A percentile compares a stretch with the other conserved stretches of the same genome.
phyloP scores from a whole-genome alignment of 1,140 invertebrate genomes.

The Neodiprion lecontei region DNA sequence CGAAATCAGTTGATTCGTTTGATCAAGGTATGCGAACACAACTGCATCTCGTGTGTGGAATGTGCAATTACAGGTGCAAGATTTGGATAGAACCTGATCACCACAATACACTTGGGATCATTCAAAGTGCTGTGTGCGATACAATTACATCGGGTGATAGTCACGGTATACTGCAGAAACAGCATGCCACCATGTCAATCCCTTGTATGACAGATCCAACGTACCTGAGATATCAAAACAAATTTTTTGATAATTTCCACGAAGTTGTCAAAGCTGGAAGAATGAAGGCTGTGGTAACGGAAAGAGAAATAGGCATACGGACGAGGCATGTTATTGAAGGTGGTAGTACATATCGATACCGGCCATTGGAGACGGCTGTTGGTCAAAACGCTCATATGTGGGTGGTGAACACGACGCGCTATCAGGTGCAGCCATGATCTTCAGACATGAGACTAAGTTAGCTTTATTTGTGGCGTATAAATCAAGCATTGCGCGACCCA shows the following conservation, averaged over 20 bases:
- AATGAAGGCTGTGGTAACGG: conserved; percentile 37
- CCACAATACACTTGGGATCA: conserved; percentile 17
- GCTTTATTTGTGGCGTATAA: conserved; percentile 47
- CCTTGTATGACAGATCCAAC: conserved; percentile 29
- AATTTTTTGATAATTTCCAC: conserved; percentile 26
- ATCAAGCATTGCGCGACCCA: conserved; percentile 48
- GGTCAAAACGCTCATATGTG: conserved; percentile 46
- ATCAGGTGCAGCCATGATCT: conserved; percentile 42
- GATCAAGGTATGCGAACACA: conserved; percentile 17
- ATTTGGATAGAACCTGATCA: conserved; percentile 18
- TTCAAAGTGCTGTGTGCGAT: conserved; percentile 24
- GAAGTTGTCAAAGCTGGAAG: conserved; percentile 27
- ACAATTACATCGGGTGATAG: conserved; percentile 22
- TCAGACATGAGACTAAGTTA: conserved; percentile 41
- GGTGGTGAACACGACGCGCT: conserved; percentile 40
- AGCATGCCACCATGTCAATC: conserved; percentile 26
- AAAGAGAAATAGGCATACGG: conserved; percentile 37
- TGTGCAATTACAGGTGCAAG: conserved; percentile 17
- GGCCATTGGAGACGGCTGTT: conserved; percentile 46
- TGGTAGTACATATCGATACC: conserved; percentile 37
- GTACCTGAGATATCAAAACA: conserved; percentile 26
- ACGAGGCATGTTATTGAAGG: conserved; percentile 43
- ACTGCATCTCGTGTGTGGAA: conserved; percentile 21
- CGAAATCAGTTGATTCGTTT: conserved; percentile 9
- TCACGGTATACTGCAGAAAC: conserved; percentile 19